Base-by-base conservation (phyloP, 2,888 invertebrate genomes). In the Ophion ellenae region DNA sequence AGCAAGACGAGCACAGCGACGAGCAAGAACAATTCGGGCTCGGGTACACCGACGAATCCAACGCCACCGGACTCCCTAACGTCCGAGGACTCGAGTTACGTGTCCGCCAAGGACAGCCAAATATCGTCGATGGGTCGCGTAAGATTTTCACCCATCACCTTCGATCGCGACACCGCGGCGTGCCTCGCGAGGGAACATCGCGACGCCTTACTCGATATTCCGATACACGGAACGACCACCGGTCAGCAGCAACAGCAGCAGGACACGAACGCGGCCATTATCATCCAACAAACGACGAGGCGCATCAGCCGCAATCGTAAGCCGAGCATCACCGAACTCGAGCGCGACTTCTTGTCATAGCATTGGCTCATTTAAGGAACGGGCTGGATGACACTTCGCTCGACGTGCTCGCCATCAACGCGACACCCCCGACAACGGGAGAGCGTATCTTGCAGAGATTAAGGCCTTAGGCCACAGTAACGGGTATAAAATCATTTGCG, bases 31-130 rank as follows among this genome's bases (percentile, higher is more conserved):
- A 95, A 95, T 86, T 96, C 96, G 0, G 96, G 96, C 0, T 96
- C 96, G 0, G 96, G 95, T 20, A 97, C 97, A 0, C 97, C 97
- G 24, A 97, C 97, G 0, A 97, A 97, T 93, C 97, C 97, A 1
- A 97, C 98, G 7, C 98, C 98, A 0, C 97, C 98, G 0, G 98
- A 98, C 90, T 97, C 97, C 88, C 92, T 97, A 84, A 97, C 97
- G 0, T 97, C 97, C 91, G 98, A 98, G 90, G 98, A 98, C 92
- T 97, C 97, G 91, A 97, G 97, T 66, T 98, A 98, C 93, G 96
- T 97, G 89, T 98, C 98, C 10, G 98, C 98, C 24, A 96, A 97
- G 91, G 97, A 88, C 67, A 17, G 97, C 97, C 83, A 95, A 97
- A 82, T 93, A 78, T 93, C 47, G 47, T 47, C 93, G 14, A 91